Conservation (phyloP, 1,140 invertebrate genomes). For the Zaprionus ornatus region DNA sequence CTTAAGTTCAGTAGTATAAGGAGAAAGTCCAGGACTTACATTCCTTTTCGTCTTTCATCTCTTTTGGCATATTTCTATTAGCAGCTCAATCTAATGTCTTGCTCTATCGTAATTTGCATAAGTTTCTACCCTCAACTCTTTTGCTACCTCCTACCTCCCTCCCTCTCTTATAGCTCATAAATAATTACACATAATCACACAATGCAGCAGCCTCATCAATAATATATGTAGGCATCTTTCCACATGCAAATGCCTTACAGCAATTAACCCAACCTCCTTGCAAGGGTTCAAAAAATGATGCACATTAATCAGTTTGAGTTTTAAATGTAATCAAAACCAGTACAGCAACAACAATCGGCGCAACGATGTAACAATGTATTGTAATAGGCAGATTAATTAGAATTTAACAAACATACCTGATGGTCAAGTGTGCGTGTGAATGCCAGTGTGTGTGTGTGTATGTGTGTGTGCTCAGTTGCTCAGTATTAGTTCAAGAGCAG, state of each 20-base stretch:
- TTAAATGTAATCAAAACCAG: constrained; percentile 59
- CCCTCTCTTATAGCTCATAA: not conserved
- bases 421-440: not conserved
- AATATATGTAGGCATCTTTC: constrained; percentile 3
- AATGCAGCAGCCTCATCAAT: constrained; percentile 3
- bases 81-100: not conserved
- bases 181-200: constrained; percentile 19
- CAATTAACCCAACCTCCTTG: constrained; percentile 19
- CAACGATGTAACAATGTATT: not conserved
- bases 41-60: no score
- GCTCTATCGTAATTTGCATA: not conserved
- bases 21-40: no score
- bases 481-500: constrained; percentile 4
- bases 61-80: not conserved
- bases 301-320: constrained; percentile 51
- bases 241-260: constrained; percentile 22
- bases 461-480: not conserved
- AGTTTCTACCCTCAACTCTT: not conserved
- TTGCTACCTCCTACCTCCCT: not conserved
- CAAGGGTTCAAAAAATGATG: constrained; percentile 48
- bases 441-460: not conserved
- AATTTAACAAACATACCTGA: constrained; percentile 39
- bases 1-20: no score
- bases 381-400: constrained; percentile 54
- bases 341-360: constrained; percentile 5